These are phyloP conservation scores for Coregonus suidteri DNA, from an alignment of 2,797 vertebrate genomes.

Conservation along the genomic window DNA sequence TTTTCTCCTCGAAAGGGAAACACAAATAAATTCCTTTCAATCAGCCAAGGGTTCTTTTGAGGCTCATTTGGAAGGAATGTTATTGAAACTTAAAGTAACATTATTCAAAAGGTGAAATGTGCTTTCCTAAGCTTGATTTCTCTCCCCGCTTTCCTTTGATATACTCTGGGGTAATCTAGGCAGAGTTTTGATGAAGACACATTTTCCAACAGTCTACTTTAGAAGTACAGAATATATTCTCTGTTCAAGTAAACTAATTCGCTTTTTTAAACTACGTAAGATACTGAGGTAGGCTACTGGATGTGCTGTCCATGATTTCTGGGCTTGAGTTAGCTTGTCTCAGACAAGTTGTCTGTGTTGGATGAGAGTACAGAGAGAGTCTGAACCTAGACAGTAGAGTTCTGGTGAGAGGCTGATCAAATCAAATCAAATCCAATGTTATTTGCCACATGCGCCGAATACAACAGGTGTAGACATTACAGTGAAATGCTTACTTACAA, in stretches of 20 bases:
- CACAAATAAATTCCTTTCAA: slow-evolving; percentile 73
- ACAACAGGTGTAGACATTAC: too few relatives aligned
- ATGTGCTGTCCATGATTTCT: neutral
- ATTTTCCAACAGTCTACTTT: slow-evolving; percentile 16
- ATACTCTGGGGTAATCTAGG: slow-evolving; percentile 30
- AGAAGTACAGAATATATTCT: neutral
- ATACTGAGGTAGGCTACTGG: neutral
- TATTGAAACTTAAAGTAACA: slow-evolving; percentile 66
- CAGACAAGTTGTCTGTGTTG: slow-evolving; percentile 4
- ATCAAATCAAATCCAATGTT: too few relatives aligned
- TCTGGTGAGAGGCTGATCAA: neutral
- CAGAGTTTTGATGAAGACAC: slow-evolving; percentile 44
- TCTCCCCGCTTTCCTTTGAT: slow-evolving; percentile 46
- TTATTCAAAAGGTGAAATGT: slow-evolving; percentile 55
- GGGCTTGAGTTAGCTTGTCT: neutral
- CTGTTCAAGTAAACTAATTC: slow-evolving; percentile 48
- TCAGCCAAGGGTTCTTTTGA: slow-evolving; percentile 56
- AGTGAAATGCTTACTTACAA: too few relatives aligned
- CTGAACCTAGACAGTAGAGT: neutral
- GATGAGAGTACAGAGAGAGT: neutral
- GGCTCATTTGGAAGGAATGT: slow-evolving; percentile 70
- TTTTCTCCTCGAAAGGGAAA: slow-evolving; percentile 54
- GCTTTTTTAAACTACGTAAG: neutral
- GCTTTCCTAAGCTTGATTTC: slow-evolving; percentile 48
- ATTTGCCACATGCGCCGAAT: too few relatives aligned